Percentiles rank a stretch among this genome's conserved stretches.
Conservation (phyloP, 2,113 vertebrate genomes). For the Chaetodon trifascialis region DNA sequence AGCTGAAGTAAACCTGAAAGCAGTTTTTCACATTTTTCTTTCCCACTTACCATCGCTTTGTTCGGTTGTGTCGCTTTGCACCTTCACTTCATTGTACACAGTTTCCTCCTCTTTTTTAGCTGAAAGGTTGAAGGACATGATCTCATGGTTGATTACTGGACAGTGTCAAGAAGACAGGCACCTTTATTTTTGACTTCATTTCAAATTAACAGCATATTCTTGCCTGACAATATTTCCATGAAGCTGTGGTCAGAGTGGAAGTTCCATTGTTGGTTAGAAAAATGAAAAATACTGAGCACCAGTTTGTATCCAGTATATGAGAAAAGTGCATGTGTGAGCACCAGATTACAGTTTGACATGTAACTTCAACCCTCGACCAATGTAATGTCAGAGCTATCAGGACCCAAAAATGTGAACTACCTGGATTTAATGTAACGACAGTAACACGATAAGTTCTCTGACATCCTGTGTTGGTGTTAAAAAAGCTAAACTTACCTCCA, state of each 20-base stretch:
- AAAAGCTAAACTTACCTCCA: slow-evolving; percentile 17
- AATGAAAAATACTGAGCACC: background rate
- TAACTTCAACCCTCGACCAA: no score
- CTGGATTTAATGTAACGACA: no score
- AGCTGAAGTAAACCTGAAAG: background rate
- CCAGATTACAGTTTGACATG: background rate
- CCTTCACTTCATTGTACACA: slow-evolving; percentile 48
- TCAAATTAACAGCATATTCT: background rate
- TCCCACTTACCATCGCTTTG: slow-evolving; percentile 9
- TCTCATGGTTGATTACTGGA: background rate
- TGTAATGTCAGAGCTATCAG: background rate
- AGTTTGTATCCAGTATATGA: no score
- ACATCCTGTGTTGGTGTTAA: no score
- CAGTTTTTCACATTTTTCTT: background rate
- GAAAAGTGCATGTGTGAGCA: no score
- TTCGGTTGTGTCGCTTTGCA: rapidly evolving
- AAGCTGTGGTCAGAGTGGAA: background rate
- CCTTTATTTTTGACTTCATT: background rate
- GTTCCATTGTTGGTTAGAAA: background rate
- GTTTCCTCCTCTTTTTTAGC: slow-evolving; percentile 25
- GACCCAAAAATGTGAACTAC: background rate
- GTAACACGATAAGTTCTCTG: no score
- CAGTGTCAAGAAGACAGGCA: no score
- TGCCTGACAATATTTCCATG: no score
- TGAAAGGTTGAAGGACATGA: slow-evolving; percentile 2